Evolutionary conservation across 1,140 invertebrate species (phyloP).

Genomic region (Aphis gossypii): DNA sequence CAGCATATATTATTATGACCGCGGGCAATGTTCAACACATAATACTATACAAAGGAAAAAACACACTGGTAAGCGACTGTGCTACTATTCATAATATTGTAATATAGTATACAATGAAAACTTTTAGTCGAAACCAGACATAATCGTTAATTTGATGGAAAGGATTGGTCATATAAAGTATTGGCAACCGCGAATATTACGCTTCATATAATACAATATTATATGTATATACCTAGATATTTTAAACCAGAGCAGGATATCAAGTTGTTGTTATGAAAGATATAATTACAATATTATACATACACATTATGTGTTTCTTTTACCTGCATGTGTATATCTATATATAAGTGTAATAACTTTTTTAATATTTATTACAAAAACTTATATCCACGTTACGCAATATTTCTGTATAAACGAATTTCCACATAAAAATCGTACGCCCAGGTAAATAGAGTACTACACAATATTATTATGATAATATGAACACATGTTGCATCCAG

Average conservation of each 20-base stretch:
- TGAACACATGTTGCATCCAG: background rate
- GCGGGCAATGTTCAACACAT: background rate
- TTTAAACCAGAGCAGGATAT: background rate
- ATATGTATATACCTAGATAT: background rate
- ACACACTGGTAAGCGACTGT: background rate
- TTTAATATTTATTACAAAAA: background rate
- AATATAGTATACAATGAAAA: constrained; percentile 11
- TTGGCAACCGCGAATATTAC: background rate
- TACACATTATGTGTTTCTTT: background rate
- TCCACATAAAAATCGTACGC: constrained; percentile 8
- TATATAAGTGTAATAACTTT: background rate
- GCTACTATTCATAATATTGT: background rate
- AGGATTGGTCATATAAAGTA: constrained; percentile 8
- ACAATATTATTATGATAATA: background rate
- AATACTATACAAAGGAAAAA: background rate
- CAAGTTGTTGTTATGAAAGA: constrained; percentile 8
- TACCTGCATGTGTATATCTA: background rate
- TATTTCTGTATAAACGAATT: background rate
- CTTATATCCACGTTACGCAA: background rate
- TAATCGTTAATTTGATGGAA: background rate
- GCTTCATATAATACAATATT: background rate
- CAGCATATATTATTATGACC: constrained; percentile 23
- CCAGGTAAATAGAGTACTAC: background rate
- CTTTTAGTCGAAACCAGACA: background rate
- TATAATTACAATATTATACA: constrained; percentile 1